Evolutionary conservation across 1,140 invertebrate genomes (phyloP).

Genomic region (Musca domestica): DNA sequence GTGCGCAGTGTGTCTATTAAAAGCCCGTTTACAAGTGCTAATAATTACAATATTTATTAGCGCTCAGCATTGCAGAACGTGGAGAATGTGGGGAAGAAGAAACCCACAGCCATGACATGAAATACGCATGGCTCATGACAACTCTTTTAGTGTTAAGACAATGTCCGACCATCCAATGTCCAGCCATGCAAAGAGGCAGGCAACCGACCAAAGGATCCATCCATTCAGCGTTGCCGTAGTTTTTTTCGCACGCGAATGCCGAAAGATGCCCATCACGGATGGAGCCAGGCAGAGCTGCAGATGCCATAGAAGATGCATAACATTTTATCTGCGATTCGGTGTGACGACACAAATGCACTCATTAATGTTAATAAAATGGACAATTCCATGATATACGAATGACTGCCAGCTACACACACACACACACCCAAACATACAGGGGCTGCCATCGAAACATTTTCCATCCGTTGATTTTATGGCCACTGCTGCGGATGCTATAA

Average conservation of each 20-base stretch:
- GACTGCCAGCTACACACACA: neutral
- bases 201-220: too few relatives aligned
- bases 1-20: slow-evolving; percentile 3
- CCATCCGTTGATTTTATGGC: neutral
- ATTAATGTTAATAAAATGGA: slow-evolving; percentile 19
- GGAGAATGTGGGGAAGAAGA: neutral
- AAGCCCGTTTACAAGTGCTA: slow-evolving; percentile 21
- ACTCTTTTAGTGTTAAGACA: slow-evolving; percentile 21
- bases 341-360: slow-evolving; percentile 14
- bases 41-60: slow-evolving; percentile 23
- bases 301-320: slow-evolving; percentile 16
- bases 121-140: neutral
- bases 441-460: neutral
- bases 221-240: too few relatives aligned
- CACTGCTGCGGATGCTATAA: neutral
- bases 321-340: slow-evolving; percentile 10
- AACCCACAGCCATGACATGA: neutral
- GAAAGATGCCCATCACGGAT: too few relatives aligned
- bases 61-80: slow-evolving; percentile 6
- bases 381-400: slow-evolving; percentile 20
- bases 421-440: too few relatives aligned
- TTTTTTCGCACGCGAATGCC: too few relatives aligned
- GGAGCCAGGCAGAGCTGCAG: too few relatives aligned
- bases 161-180: neutral
- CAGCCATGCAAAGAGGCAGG: too few relatives aligned